Base-by-base conservation (phyloP, 1,140 invertebrate species). In the Dufourea novaeangliae region DNA sequence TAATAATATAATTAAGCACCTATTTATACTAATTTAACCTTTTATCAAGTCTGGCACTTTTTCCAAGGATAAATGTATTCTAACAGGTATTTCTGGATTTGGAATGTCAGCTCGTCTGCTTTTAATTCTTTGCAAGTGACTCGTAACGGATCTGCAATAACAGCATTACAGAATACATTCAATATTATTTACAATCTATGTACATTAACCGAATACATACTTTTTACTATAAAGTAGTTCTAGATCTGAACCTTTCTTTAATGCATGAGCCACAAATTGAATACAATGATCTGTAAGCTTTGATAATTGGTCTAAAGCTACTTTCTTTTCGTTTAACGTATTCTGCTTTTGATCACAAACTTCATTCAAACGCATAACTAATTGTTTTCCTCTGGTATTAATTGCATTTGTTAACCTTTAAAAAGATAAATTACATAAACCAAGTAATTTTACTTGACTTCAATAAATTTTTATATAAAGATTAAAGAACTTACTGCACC, bases 251-350 rank as follows among this genome's bases (percentile, higher is more conserved):
- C 96, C 97, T 87, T 95, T 95, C 29, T 95, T 94, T 11, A 98
- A 92, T 20, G 96, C 96, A 87, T 95, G 94, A 86, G 95, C 94
- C 56, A 97, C 96, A 92, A 98, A 97, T 70, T 95, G 94, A 56
- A 97, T 96, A 90, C 96, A 97, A 93, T 98, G 96, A 93, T 98
- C 96, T 14, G 96, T 97, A 86, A 97, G 95, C 87, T 95, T 95
- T 6, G 96, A 96, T 6, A 97, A 92, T 84, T 96, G 94, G 86
- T 96, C 95, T 27, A 97, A 90, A 67, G 96, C 96, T 64, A 95
- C 93, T 91, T 97, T 97, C 91, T 97, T 97, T 89, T 97, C 96
- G 82, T 95, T 95, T 25, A 97, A 92, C 39, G 96, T 96, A 87
- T 95, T 96, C 88, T 97, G 95, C 88, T 97, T 97, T 74, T 94